Percentiles rank a stretch among this genome's conserved stretches.
phyloP scores from a whole-genome alignment of 2,113 vertebrate species.

The Piprites chloris region DNA sequence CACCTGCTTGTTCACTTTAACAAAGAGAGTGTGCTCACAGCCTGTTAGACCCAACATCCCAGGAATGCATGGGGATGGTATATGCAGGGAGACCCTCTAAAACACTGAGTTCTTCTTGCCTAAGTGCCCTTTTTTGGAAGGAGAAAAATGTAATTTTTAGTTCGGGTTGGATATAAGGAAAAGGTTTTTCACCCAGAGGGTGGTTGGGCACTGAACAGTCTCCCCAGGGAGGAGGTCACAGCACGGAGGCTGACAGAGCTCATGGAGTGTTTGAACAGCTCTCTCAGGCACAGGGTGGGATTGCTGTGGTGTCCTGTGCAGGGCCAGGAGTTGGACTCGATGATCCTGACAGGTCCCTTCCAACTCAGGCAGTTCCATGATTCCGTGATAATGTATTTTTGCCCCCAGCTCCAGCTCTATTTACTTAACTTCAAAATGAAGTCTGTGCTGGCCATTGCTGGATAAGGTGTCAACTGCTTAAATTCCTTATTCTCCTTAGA shows the following conservation, averaged over 20 bases:
- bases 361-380: neutral
- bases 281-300: neutral
- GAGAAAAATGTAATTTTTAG: neutral
- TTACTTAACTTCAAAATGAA: neutral
- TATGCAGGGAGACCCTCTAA: neutral
- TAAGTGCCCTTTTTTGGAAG: neutral
- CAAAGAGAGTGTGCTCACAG: neutral
- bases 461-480: neutral
- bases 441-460: neutral
- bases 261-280: neutral
- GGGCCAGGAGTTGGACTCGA: neutral
- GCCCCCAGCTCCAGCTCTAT: neutral
- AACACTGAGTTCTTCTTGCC: neutral
- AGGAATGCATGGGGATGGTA: too few relatives aligned
- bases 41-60: too few relatives aligned
- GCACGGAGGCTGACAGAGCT: neutral
- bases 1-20: neutral
- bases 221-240: neutral
- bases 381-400: neutral
- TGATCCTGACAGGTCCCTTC: neutral
- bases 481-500: neutral
- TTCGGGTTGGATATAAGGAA: neutral
- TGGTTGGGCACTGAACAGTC: rapidly evolving
- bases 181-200: rapidly evolving
- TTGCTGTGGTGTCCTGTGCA: neutral